Conservation (phyloP, 2,113 vertebrate genomes). For the Plotosus lineatus region DNA sequence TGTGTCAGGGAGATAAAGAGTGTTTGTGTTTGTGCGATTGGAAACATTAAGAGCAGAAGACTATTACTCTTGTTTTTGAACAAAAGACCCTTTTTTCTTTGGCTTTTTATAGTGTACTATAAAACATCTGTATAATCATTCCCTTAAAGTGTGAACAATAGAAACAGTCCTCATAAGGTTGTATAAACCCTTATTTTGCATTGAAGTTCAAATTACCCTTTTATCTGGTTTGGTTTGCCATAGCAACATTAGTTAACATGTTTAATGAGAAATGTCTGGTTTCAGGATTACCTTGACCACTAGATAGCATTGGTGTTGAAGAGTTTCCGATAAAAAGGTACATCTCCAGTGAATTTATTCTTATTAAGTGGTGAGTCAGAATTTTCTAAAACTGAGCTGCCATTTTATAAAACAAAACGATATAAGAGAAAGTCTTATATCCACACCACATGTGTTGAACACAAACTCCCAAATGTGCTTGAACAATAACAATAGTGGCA, state of each 20-base stretch:
- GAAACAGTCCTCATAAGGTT: constrained; percentile 21
- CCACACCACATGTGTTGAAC: too few relatives aligned
- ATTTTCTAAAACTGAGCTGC: too few relatives aligned
- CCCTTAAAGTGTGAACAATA: constrained; percentile 38
- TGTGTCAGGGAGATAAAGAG: too few relatives aligned
- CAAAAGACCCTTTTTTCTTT: constrained; percentile 36
- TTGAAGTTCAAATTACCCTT: constrained; percentile 31
- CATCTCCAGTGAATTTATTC: too few relatives aligned
- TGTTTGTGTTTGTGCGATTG: constrained; percentile 21
- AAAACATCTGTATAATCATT: constrained; percentile 36
- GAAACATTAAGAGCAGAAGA: constrained; percentile 17
- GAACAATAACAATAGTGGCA: too few relatives aligned
- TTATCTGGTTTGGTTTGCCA: constrained; percentile 17
- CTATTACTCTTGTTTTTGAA: constrained; percentile 19
- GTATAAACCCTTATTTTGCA: constrained; percentile 33
- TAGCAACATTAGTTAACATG: constrained; percentile 29
- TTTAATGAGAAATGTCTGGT: constrained; percentile 16
- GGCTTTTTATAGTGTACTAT: constrained; percentile 22
- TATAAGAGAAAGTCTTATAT: too few relatives aligned
- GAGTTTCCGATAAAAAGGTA: too few relatives aligned
- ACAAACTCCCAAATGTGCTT: too few relatives aligned
- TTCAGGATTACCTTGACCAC: too few relatives aligned
- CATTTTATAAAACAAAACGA: too few relatives aligned
- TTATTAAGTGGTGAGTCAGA: too few relatives aligned
- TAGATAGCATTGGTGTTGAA: too few relatives aligned